These are phyloP conservation scores for Premnoplex brunnescens DNA, from an alignment of 2,797 vertebrate genomes.

Conservation along the genomic window DNA sequence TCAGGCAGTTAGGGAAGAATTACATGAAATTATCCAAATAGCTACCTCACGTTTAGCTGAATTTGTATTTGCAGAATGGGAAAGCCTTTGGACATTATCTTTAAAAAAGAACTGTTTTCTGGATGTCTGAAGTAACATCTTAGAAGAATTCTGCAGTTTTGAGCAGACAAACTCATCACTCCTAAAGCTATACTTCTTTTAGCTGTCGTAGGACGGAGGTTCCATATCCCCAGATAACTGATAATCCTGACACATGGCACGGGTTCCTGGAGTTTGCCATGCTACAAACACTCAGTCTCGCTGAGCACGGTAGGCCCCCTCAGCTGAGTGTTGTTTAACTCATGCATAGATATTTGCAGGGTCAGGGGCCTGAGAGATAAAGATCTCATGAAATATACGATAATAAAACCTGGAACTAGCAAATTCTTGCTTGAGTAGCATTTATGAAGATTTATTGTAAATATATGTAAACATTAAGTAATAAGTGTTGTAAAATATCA, in stretches of 20 bases:
- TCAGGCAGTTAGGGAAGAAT: background rate
- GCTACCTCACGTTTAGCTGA: background rate
- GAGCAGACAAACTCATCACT: background rate
- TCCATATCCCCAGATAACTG: background rate
- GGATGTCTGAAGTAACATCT: background rate
- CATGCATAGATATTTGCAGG: background rate
- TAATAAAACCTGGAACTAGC: constrained; percentile 6
- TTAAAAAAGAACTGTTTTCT: background rate
- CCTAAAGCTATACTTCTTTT: background rate
- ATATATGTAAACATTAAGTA: constrained; percentile 50
- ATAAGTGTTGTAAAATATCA: constrained; percentile 30
- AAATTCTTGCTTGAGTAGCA: constrained; percentile 23
- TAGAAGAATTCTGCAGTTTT: background rate
- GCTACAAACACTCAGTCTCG: background rate
- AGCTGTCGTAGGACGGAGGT: background rate
- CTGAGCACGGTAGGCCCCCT: background rate
- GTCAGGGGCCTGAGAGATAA: background rate
- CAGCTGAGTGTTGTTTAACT: background rate
- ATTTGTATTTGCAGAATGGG: background rate
- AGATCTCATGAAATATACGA: background rate
- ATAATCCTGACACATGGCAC: rapidly evolving
- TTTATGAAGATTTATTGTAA: constrained; percentile 39
- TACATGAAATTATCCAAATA: background rate
- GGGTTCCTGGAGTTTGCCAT: background rate
- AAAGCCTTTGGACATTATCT: background rate